phyloP scores from a whole-genome alignment of 2,888 invertebrate species.

The Trimorus sp. region DNA sequence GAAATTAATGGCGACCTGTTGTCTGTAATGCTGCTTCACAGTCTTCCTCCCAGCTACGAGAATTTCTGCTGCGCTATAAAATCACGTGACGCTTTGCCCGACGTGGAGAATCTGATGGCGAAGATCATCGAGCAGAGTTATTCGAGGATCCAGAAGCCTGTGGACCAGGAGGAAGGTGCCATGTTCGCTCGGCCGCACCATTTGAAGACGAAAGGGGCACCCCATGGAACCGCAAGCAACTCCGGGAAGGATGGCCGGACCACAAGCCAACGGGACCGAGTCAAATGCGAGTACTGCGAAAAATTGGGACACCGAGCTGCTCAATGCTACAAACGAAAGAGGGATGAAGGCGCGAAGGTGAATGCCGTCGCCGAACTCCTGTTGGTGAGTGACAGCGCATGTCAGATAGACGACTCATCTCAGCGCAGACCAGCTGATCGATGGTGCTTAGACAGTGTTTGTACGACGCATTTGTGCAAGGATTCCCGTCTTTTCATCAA shows the following conservation, averaged over 20 bases:
- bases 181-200: background rate
- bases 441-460: slow-evolving; percentile 3
- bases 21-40: slow-evolving; percentile 40
- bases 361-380: background rate
- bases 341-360: background rate
- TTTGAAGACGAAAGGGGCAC: no score
- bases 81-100: background rate
- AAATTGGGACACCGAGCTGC: background rate
- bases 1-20: slow-evolving; percentile 32
- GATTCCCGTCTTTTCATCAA: background rate
- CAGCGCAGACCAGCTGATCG: background rate
- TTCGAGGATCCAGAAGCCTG: background rate
- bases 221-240: background rate
- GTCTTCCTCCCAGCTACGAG: slow-evolving; percentile 6
- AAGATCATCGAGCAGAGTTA: slow-evolving; percentile 10
- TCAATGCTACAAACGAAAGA: background rate
- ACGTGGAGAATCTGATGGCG: background rate
- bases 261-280: background rate
- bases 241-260: background rate
- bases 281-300: slow-evolving; percentile 1
- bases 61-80: slow-evolving; percentile 7
- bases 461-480: background rate
- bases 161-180: background rate
- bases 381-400: no score
- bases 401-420: background rate